Percentiles rank a stretch among this genome's conserved stretches.
These are phyloP conservation scores for Elephantulus edwardii DNA, from an alignment of 2,113 vertebrate genomes.

Conservation along the genomic window DNA sequence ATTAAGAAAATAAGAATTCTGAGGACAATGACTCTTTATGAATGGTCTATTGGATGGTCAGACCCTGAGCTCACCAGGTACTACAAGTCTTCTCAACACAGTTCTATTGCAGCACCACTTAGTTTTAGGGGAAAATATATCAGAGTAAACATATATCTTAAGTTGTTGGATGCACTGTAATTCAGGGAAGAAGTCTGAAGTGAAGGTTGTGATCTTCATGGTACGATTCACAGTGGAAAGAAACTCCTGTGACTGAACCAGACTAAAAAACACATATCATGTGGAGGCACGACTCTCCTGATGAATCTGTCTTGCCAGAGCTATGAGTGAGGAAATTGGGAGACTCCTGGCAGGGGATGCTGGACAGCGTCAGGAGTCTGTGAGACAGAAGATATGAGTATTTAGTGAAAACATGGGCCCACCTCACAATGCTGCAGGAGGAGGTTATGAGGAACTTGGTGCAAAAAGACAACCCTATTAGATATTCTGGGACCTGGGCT, in stretches of 20 bases:
- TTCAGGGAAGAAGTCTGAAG: background rate
- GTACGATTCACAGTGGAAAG: background rate
- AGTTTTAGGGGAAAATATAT: background rate
- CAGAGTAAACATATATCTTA: background rate
- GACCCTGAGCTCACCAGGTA: background rate
- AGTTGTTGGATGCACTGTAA: no score
- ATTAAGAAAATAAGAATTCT: background rate
- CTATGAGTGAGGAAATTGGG: background rate
- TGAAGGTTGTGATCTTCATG: background rate
- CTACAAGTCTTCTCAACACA: background rate
- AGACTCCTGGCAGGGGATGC: background rate
- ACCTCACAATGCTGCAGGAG: fast-evolving
- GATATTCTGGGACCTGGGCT: background rate
- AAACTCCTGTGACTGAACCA: background rate
- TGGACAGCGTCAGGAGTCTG: background rate
- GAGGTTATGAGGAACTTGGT: background rate
- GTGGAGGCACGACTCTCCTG: fast-evolving
- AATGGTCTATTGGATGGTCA: background rate
- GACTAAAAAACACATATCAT: background rate
- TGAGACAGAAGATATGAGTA: background rate
- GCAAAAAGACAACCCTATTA: background rate
- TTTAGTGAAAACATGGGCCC: background rate
- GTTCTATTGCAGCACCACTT: no score
- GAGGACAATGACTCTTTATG: background rate
- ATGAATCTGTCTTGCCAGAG: no score